Evolutionary conservation across 2,888 invertebrate species (phyloP).

Genomic region (Pecten maximus): DNA sequence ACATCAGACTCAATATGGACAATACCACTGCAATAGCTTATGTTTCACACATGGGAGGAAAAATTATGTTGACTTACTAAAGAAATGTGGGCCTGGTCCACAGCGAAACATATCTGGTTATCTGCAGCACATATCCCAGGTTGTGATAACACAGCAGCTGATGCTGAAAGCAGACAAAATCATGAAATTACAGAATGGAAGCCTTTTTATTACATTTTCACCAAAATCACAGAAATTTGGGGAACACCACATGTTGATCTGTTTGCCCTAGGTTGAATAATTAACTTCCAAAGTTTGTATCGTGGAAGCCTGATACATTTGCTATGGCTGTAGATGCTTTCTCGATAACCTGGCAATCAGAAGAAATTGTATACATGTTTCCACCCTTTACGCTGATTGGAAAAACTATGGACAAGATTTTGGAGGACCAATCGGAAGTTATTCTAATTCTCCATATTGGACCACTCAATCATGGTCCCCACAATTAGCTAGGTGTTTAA

Average conservation of each 20-base stretch:
- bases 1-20: slow-evolving; percentile 54
- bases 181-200: slow-evolving; percentile 49
- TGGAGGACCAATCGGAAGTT: slow-evolving; percentile 40
- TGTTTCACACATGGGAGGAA: slow-evolving; percentile 49
- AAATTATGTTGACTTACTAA: slow-evolving; percentile 37
- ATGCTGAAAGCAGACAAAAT: slow-evolving; percentile 41
- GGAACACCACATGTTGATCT: slow-evolving; percentile 37
- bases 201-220: slow-evolving; percentile 26
- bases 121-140: slow-evolving; percentile 46
- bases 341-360: slow-evolving; percentile 44
- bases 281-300: slow-evolving; percentile 32
- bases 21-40: slow-evolving; percentile 56
- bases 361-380: slow-evolving; percentile 43
- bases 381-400: slow-evolving; percentile 52
- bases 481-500: not conserved
- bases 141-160: slow-evolving; percentile 40
- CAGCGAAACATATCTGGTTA: slow-evolving; percentile 45
- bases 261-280: slow-evolving; percentile 44
- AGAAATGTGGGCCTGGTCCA: slow-evolving; percentile 39
- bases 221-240: not conserved
- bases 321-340: slow-evolving; percentile 50
- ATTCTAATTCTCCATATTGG: slow-evolving; percentile 44
- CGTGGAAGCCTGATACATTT: slow-evolving; percentile 29
- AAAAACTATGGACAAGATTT: slow-evolving; percentile 42
- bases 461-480: slow-evolving; percentile 52